Conservation (phyloP, 2,113 vertebrate genomes). For the Damaliscus lunatus region DNA sequence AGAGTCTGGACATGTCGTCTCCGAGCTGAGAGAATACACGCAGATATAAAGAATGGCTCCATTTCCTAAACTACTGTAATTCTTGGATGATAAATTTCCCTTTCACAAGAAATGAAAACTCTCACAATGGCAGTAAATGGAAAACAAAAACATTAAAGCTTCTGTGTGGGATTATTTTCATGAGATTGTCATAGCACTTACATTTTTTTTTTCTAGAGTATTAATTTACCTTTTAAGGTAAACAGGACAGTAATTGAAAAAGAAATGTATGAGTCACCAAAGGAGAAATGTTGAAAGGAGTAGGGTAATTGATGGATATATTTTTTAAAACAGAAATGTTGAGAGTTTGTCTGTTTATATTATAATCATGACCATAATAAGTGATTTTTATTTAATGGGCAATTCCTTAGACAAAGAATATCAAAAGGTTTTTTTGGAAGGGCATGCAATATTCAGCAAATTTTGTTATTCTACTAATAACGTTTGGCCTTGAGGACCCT, state of each 20-base stretch:
- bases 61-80: background rate
- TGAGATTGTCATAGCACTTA: background rate
- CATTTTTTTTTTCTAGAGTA: background rate
- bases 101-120: conserved; percentile 38
- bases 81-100: background rate
- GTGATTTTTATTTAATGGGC: conserved; percentile 32
- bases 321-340: conserved; percentile 40
- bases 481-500: background rate
- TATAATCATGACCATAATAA: background rate
- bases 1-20: background rate
- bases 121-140: conserved; percentile 27
- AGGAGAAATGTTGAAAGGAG: background rate
- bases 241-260: conserved; percentile 74
- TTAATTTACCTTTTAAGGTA: conserved; percentile 46
- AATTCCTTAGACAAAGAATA: background rate
- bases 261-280: conserved; percentile 71
- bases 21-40: background rate
- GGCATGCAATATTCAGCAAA: background rate
- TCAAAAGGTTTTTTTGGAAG: background rate
- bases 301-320: background rate
- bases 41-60: background rate
- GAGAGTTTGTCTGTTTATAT: conserved; percentile 30
- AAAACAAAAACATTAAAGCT: conserved; percentile 49
- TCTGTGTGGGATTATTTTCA: conserved; percentile 46
- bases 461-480: background rate